These are phyloP conservation scores for Candidula unifasciata DNA, from an alignment of 2,888 invertebrate species.

Conservation along the genomic window DNA sequence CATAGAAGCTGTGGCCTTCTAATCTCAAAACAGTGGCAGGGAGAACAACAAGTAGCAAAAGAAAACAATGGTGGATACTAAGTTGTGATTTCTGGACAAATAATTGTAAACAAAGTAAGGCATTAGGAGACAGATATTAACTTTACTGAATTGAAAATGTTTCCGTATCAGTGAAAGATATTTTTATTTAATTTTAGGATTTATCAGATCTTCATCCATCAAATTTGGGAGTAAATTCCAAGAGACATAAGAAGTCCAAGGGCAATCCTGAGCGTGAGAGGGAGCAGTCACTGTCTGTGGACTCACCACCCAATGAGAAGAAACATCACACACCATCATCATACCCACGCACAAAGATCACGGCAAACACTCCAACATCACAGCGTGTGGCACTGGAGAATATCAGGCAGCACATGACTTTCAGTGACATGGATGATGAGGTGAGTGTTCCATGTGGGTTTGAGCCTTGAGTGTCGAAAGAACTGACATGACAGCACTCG, in stretches of 20 bases:
- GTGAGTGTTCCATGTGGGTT: conserved; percentile 59
- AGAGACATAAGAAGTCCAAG: conserved; percentile 68
- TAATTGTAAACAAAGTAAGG: no score
- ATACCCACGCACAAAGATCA: conserved; percentile 71
- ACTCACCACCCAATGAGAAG: conserved; percentile 69
- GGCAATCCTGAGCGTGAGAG: conserved; percentile 74
- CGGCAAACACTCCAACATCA: conserved; percentile 68
- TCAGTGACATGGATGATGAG: conserved; percentile 75
- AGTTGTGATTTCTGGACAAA: no score
- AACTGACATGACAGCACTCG: no score
- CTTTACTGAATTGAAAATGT: no score
- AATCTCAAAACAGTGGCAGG: no score
- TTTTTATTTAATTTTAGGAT: conserved; percentile 60
- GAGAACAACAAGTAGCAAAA: no score
- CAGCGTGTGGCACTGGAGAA: conserved; percentile 73
- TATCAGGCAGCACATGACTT: conserved; percentile 72
- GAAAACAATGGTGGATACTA: no score
- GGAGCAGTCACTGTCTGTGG: conserved; percentile 70
- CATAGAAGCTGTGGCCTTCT: no score
- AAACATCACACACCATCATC: conserved; percentile 73
- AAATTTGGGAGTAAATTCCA: conserved; percentile 65
- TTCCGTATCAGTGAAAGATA: no score
- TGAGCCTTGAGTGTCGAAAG: no score
- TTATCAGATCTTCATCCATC: conserved; percentile 71
- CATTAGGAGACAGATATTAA: no score